Evolutionary conservation across 2,888 invertebrate genomes (phyloP).

Genomic region (Erebia palarica): DNA sequence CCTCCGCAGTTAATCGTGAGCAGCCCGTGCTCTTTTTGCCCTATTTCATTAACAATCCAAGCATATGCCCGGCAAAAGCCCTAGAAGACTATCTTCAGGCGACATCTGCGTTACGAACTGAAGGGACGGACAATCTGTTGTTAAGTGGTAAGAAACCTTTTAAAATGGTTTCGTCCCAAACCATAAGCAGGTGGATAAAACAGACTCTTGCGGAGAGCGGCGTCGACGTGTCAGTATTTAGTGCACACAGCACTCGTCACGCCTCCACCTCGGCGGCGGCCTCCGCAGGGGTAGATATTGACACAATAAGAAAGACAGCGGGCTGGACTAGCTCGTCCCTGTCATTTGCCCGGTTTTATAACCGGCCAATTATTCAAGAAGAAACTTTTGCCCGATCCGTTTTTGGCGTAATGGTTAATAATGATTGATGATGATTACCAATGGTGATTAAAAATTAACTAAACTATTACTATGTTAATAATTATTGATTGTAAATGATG

Average conservation of each 20-base stretch:
- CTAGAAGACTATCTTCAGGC: constrained; percentile 1
- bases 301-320: constrained; percentile 1
- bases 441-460: background rate
- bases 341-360: background rate
- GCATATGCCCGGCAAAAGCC: background rate
- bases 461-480: background rate
- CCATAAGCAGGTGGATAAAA: background rate
- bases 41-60: background rate
- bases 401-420: background rate
- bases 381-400: background rate
- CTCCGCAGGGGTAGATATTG: background rate
- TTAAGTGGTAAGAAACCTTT: background rate
- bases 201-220: background rate
- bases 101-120: background rate
- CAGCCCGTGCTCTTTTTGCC: background rate
- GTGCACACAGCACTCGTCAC: background rate
- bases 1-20: background rate
- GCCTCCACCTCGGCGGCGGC: constrained; percentile 1
- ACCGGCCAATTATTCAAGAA: background rate
- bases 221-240: background rate
- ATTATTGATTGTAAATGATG: too few species aligned
- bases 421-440: background rate
- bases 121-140: background rate
- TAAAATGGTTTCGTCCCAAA: background rate
- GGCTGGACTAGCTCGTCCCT: background rate